Conservation (phyloP, 2,113 vertebrate species). For the Pundamilia nyererei region DNA sequence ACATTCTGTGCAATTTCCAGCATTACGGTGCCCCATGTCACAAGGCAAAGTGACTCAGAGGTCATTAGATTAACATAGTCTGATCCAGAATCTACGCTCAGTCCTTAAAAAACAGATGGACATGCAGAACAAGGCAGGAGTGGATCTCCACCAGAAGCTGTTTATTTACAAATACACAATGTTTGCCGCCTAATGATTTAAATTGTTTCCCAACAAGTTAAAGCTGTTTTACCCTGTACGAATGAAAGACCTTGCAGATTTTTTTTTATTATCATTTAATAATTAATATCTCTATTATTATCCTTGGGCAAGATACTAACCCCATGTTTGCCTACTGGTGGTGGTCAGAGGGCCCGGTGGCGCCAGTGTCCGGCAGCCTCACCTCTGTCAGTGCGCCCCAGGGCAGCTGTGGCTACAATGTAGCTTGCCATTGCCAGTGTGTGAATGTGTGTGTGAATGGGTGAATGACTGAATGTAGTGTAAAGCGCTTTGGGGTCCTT, state of each 20-base stretch:
- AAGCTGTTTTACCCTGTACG: rapidly evolving
- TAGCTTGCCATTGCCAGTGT: no score
- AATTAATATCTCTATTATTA: not conserved
- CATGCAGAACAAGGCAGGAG: not conserved
- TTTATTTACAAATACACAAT: not conserved
- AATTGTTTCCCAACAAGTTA: not conserved
- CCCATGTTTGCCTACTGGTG: no score
- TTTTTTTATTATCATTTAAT: not conserved
- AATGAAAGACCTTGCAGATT: not conserved
- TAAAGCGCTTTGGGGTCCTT: no score
- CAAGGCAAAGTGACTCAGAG: not conserved
- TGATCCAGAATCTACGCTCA: not conserved
- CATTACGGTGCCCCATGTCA: not conserved
- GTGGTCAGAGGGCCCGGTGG: no score
- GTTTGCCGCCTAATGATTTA: not conserved
- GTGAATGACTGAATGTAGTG: no score
- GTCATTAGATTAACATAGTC: not conserved
- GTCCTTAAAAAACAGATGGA: not conserved
- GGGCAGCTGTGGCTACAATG: no score
- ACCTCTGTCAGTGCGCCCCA: no score
- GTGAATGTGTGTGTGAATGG: no score
- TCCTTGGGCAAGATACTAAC: no score
- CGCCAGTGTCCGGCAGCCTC: no score
- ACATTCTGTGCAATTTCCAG: not conserved
- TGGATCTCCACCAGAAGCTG: not conserved